Evolutionary conservation across 2,888 invertebrate genomes (phyloP).

Genomic region (Stenchaetothrips biformis): DNA sequence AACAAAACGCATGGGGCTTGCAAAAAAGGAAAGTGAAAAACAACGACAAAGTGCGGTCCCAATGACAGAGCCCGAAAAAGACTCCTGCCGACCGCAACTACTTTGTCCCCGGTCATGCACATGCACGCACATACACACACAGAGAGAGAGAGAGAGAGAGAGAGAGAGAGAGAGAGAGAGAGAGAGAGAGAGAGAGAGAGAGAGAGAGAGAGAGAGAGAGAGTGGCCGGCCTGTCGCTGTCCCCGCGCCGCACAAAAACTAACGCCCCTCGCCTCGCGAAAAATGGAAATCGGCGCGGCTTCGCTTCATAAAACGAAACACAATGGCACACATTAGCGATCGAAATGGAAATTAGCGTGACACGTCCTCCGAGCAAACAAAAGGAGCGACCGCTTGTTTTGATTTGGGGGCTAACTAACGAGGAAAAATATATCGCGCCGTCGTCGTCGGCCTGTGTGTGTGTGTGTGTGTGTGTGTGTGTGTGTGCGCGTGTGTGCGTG

Average conservation of each 20-base stretch:
- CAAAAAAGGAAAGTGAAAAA: not conserved
- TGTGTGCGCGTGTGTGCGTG: no score
- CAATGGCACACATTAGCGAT: not conserved
- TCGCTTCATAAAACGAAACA: not conserved
- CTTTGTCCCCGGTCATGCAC: no score
- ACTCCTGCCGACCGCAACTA: no score
- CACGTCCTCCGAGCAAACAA: conserved; percentile 7
- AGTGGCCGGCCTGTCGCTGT: no score
- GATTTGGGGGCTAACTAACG: not conserved
- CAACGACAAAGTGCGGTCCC: not conserved
- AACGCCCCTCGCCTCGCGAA: not conserved
- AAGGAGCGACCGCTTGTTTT: conserved; percentile 11
- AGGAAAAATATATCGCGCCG: no score
- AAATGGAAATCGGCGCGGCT: not conserved
- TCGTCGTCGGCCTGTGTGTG: no score
- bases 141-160: no score
- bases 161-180: no score
- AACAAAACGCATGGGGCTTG: not conserved
- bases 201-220: no score
- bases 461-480: no score
- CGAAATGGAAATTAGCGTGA: not conserved
- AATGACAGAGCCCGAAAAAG: not conserved
- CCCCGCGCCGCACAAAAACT: no score
- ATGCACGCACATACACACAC: not conserved
- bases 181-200: no score